A percentile compares a stretch with the other conserved stretches of the same genome.
Evolutionary conservation across 2,113 vertebrate species (phyloP).

Genomic region (Phalacrocorax aristotelis): DNA sequence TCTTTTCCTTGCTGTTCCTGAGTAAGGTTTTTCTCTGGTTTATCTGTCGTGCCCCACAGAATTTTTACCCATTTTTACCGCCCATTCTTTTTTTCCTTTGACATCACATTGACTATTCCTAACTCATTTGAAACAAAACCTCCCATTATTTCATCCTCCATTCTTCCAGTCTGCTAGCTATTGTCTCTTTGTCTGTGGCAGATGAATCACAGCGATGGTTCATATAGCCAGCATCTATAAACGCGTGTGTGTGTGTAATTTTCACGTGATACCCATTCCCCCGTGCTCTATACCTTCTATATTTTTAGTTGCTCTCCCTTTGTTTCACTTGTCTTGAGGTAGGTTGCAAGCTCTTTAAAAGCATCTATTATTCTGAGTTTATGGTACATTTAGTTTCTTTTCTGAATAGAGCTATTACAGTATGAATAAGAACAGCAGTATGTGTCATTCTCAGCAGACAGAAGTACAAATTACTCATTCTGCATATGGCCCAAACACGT

Average conservation of each 20-base stretch:
- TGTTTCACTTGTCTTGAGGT: background rate
- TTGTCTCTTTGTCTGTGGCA: background rate
- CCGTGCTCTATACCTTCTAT: background rate
- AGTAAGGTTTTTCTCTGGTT: background rate
- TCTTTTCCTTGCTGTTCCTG: background rate
- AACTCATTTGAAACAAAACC: background rate
- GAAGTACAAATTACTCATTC: background rate
- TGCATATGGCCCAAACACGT: background rate
- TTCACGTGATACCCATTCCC: background rate
- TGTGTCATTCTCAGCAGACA: background rate
- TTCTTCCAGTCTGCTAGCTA: background rate
- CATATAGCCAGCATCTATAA: background rate
- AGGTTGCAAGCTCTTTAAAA: background rate
- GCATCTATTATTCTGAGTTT: background rate
- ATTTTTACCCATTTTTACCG: background rate
- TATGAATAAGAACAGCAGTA: background rate
- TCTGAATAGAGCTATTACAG: background rate
- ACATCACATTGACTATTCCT: background rate
- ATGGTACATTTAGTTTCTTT: background rate
- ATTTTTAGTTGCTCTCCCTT: background rate
- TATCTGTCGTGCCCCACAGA: background rate
- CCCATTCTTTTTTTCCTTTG: background rate
- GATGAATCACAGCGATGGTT: background rate
- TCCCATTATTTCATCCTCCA: background rate
- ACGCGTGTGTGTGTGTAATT: background rate